Conservation (phyloP, 2,888 invertebrate genomes). For the Cryptocephalus primarius region DNA sequence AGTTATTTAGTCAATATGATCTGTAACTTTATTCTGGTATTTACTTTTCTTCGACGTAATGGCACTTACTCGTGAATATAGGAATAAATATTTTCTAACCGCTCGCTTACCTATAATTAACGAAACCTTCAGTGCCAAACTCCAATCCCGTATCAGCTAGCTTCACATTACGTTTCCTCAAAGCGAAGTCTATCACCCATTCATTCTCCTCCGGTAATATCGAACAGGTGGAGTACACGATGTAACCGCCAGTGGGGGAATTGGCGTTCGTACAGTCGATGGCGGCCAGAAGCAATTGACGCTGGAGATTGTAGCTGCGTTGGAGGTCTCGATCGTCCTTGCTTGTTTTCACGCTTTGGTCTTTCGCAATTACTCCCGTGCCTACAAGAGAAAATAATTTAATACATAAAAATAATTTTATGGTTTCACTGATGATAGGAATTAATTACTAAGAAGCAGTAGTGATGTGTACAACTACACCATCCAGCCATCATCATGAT, state of each 20-base stretch:
- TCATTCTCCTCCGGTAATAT: constrained; percentile 98
- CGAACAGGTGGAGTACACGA: constrained; percentile 99
- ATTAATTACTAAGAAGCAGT: not conserved
- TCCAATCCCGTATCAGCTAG: constrained; percentile 87
- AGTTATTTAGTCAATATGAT: no score
- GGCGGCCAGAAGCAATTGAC: constrained; percentile 86
- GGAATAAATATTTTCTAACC: no score
- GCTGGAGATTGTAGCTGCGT: constrained; percentile 84
- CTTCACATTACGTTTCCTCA: constrained; percentile 88
- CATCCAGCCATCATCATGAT: no score
- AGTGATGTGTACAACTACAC: no score
- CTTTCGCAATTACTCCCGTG: constrained; percentile 96
- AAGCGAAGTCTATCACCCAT: constrained; percentile 89
- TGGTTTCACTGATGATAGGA: no score
- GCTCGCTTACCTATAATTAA: constrained; percentile 59
- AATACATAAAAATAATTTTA: not conserved
- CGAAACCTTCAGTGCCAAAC: constrained; percentile 93
- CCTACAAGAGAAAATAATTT: constrained; percentile 29
- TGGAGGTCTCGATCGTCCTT: constrained; percentile 86
- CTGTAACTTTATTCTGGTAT: no score
- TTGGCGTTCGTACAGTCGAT: constrained; percentile 92
- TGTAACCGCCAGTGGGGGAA: constrained; percentile 83
- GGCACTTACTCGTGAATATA: no score
- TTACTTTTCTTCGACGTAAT: no score
- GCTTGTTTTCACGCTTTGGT: constrained; percentile 88